Percentiles rank a stretch among this genome's conserved stretches.
Conservation (phyloP, 2,113 vertebrate species). For the Trichechus manatus region DNA sequence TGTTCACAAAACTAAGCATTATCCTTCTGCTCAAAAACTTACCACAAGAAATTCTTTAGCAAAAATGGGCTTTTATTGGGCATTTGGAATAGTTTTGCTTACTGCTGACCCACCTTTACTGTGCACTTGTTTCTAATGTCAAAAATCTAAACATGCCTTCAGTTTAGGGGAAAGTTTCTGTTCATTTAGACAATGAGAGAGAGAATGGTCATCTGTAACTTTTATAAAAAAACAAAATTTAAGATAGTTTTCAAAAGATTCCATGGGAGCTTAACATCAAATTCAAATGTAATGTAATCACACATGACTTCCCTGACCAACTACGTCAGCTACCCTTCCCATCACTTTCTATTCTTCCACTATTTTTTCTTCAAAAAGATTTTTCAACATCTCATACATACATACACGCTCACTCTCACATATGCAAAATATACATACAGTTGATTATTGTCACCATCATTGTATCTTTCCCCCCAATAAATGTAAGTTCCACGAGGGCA, state of each 20-base stretch:
- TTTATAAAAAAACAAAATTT: background rate
- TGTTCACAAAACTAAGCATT: background rate
- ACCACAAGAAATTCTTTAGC: background rate
- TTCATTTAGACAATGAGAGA: background rate
- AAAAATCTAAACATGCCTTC: background rate
- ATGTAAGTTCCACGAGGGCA: background rate
- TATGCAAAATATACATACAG: fast-evolving
- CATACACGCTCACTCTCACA: no score
- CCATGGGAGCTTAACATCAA: background rate
- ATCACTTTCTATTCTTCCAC: background rate
- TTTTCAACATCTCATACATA: background rate
- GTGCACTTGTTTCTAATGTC: background rate
- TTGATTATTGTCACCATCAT: background rate
- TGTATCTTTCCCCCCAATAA: background rate
- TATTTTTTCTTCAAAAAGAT: background rate
- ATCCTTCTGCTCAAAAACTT: background rate
- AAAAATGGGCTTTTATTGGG: background rate
- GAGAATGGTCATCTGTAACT: background rate
- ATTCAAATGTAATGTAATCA: no score
- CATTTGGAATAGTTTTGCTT: background rate
- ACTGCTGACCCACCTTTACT: background rate
- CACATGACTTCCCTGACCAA: background rate
- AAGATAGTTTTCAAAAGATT: background rate
- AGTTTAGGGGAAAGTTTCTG: background rate
- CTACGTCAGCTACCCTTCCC: background rate